These are phyloP conservation scores for Callithrix jacchus DNA, from an alignment of 2,113 vertebrate species.

Conservation along the genomic window DNA sequence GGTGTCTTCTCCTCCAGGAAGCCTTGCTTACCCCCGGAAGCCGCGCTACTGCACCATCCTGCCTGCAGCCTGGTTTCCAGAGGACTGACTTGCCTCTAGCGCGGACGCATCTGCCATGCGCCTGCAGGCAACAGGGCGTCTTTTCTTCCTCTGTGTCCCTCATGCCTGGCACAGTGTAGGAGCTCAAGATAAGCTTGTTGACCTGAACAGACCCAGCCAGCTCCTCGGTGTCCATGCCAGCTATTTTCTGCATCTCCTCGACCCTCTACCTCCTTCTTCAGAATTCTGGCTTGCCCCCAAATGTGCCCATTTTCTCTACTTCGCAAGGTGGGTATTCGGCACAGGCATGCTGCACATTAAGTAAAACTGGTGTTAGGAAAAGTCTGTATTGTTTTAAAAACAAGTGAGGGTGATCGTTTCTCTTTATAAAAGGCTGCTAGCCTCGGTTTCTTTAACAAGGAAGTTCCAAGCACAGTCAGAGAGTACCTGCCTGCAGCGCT, in stretches of 20 bases:
- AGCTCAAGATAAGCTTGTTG: not conserved
- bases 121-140: too few relatives aligned
- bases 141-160: not conserved
- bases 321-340: not conserved
- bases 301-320: not conserved
- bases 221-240: not conserved
- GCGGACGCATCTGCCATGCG: not conserved
- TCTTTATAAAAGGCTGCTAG: slow-evolving; percentile 5
- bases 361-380: not conserved
- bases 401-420: not conserved
- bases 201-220: not conserved
- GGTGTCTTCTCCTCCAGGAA: not conserved
- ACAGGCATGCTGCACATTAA: not conserved
- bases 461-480: not conserved
- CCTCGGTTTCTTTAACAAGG: not conserved
- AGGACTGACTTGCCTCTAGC: not conserved
- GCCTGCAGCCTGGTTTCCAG: not conserved
- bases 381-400: not conserved
- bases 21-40: not conserved
- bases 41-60: too few relatives aligned
- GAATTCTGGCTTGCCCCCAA: not conserved
- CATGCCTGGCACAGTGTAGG: not conserved
- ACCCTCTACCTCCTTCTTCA: not conserved
- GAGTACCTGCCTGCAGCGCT: not conserved
- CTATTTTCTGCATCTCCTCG: not conserved